These are phyloP conservation scores for Gymnarchus niloticus DNA, from an alignment of 2,113 vertebrate genomes.

Conservation along the genomic window DNA sequence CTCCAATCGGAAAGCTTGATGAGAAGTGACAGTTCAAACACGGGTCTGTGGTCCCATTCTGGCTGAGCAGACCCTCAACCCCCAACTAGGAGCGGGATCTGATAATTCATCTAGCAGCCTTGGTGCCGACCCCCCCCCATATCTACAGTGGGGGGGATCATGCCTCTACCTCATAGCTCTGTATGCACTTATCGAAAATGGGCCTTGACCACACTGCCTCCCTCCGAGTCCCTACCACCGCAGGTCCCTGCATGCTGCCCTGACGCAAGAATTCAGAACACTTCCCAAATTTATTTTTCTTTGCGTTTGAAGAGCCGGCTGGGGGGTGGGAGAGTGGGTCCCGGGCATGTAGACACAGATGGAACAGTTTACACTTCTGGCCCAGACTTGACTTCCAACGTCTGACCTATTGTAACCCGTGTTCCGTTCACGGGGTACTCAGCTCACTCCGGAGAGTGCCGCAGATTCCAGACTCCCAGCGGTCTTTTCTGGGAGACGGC, in stretches of 20 bases:
- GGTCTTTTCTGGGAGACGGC: conserved; percentile 34
- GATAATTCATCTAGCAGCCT: conserved; percentile 58
- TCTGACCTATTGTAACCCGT: conserved; percentile 74
- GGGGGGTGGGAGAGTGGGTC: conserved; percentile 24
- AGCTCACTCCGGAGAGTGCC: conserved; percentile 39
- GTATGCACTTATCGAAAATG: conserved; percentile 45
- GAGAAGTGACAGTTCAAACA: conserved; percentile 29
- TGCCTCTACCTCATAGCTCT: conserved; percentile 41
- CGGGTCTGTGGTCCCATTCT: conserved; percentile 51
- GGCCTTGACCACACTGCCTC: background rate
- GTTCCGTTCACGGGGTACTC: conserved; percentile 55
- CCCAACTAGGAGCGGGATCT: conserved; percentile 43
- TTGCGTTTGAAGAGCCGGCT: conserved; percentile 42
- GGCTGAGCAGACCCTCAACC: conserved; percentile 41
- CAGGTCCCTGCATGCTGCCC: conserved; percentile 29
- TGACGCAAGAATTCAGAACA: conserved; percentile 45
- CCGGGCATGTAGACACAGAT: conserved; percentile 60
- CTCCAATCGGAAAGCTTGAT: background rate
- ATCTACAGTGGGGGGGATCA: conserved; percentile 40
- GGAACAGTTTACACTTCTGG: conserved; percentile 68
- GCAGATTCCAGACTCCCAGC: conserved; percentile 38
- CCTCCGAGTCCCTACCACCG: background rate
- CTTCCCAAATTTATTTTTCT: conserved; percentile 50
- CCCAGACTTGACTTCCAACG: conserved; percentile 67
- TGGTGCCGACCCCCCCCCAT: conserved; percentile 50